Base-by-base conservation (phyloP, 2,113 vertebrate genomes). In the Eira barbara region DNA sequence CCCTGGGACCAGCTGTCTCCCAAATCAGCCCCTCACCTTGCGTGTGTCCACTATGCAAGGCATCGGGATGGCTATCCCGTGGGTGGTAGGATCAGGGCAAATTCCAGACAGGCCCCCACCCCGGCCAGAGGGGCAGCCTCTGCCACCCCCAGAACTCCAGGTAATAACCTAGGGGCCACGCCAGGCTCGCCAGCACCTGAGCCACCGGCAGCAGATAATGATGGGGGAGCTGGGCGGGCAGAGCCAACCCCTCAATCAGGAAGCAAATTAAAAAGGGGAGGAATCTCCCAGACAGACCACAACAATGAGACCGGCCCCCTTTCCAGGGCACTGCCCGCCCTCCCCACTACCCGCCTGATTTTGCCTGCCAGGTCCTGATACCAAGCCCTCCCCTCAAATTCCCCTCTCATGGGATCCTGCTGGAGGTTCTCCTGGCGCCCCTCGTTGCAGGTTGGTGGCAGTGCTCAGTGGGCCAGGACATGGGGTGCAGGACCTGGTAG, bases 231-330 rank as follows among this genome's bases (percentile, higher is more conserved):
- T 61, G 82, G 98, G 97, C 97, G 97, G 97, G 94, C 97, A 98
- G 97, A 98, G 89, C 97, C 97, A 98, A 98, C 97, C 97, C 98
- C 96, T 97, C 97, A 98, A 98, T 98, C 98, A 98, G 98, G 97
- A 98, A 98, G 98, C 97, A 98, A 98, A 98, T 98, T 98, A 98
- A 97, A 98, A 98, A 98, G 98, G 94, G 98, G 97, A 97, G 97
- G 97, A 97, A 97, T 97, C 97, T 98, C 97, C 96, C 97, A 98
- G 98, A 97, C 98, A 98, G 97, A 98, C 98, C 98, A 98, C 97
- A 98, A 98, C 97, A 97, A 98, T 98, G 98, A 98, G 94, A 63
- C 97, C 95, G 89, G 95, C 97, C 97, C 95, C 97, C 95, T 97
- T 98, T 97, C 79, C 95, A 96, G 97, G 92, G 95, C 94, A 97